Evolutionary conservation across 2,888 invertebrate genomes (phyloP).

Genomic region (Odontocolon sp.): DNA sequence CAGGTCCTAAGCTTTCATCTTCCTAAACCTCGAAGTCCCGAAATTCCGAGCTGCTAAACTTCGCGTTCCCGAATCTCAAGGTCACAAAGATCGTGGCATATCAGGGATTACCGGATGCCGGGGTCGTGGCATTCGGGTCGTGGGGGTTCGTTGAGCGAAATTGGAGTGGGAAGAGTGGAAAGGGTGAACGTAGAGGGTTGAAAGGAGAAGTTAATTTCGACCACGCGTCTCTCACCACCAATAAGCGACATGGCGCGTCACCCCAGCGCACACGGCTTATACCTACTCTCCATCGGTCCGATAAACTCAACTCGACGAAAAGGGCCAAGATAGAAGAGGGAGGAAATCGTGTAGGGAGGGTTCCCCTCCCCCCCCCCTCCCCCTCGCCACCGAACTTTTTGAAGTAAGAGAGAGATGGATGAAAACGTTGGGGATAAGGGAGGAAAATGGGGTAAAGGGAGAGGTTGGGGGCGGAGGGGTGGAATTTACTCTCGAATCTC

Average conservation of each 20-base stretch:
- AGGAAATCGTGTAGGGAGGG: background rate
- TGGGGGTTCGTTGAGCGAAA: too few species aligned
- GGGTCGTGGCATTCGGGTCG: too few species aligned
- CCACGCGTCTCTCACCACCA: constrained; percentile 59
- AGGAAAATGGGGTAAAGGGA: background rate
- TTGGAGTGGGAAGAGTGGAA: background rate
- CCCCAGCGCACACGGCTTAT: constrained; percentile 28
- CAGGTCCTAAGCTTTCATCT: too few species aligned
- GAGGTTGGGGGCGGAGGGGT: constrained; percentile 49
- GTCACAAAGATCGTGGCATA: too few species aligned
- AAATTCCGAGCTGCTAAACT: too few species aligned
- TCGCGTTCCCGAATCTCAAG: too few species aligned
- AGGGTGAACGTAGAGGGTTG: constrained; percentile 50
- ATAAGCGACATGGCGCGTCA: constrained; percentile 59
- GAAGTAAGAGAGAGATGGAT: background rate
- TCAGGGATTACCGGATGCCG: too few species aligned
- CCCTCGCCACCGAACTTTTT: too few species aligned
- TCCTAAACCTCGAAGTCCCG: too few species aligned
- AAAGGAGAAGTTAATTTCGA: constrained; percentile 62
- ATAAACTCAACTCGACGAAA: constrained; percentile 65
- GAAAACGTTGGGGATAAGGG: constrained; percentile 13
- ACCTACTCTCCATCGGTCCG: constrained; percentile 65
- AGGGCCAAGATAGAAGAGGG: constrained; percentile 20
- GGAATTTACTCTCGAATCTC: constrained; percentile 63
- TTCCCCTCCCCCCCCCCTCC: too few species aligned